Conservation (phyloP, 2,113 vertebrate species). For the Oophaga pumilio region DNA sequence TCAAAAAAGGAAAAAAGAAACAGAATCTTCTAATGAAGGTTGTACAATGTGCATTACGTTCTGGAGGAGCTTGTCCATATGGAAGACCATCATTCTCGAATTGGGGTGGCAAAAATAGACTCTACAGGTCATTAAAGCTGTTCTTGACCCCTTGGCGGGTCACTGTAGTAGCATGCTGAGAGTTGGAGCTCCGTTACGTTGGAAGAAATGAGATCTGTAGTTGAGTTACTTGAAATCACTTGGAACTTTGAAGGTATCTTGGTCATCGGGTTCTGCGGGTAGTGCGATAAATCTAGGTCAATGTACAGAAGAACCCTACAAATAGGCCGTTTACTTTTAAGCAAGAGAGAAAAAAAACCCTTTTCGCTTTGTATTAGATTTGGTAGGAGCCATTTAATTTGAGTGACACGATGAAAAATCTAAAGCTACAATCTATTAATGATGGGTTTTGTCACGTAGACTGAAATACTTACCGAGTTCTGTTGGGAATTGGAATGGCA, state of each 20-base stretch:
- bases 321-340: background rate
- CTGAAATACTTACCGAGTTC: background rate
- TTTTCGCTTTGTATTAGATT: background rate
- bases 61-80: background rate
- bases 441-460: conserved; percentile 21
- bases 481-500: background rate
- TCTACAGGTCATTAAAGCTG: background rate
- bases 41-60: background rate
- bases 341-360: background rate
- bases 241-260: background rate
- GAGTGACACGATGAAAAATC: background rate
- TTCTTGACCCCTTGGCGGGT: background rate
- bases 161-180: background rate
- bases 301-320: background rate
- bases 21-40: background rate
- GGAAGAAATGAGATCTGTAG: background rate
- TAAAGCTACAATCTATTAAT: background rate
- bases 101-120: background rate
- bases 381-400: background rate
- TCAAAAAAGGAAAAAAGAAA: too few relatives aligned
- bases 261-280: background rate
- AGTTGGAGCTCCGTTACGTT: background rate
- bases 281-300: conserved; percentile 1
- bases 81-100: background rate
- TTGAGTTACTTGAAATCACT: background rate